These are phyloP conservation scores for Linurgus olivaceus DNA, from an alignment of 2,797 vertebrate genomes.

Conservation along the genomic window DNA sequence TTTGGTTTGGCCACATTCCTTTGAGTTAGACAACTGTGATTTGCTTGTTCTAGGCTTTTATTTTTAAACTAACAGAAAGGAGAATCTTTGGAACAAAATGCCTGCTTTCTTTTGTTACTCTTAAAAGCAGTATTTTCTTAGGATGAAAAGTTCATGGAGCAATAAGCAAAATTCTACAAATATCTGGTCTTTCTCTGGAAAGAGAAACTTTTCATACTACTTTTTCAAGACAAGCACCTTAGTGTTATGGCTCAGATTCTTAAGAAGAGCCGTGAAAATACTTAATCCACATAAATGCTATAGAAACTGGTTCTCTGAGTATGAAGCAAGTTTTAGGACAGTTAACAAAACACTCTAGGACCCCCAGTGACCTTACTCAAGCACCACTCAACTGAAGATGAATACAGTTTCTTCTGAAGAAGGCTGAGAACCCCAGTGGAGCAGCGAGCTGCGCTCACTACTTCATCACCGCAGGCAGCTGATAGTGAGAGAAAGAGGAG, in stretches of 20 bases:
- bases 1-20: constrained; percentile 65
- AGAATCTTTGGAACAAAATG: constrained; percentile 10
- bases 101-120: neutral
- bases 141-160: neutral
- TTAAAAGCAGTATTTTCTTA: neutral
- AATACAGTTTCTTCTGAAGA: neutral
- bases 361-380: neutral
- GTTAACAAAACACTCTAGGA: neutral
- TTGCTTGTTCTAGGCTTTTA: constrained; percentile 50
- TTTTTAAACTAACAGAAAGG: constrained; percentile 50
- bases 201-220: neutral
- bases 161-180: neutral
- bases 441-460: neutral
- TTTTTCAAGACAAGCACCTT: neutral
- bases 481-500: neutral
- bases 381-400: neutral
- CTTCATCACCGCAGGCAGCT: neutral
- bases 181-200: neutral
- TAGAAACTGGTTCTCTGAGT: neutral
- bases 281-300: neutral
- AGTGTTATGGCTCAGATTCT: neutral
- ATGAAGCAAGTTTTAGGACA: neutral
- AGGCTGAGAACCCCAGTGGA: neutral
- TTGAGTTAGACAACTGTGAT: constrained; percentile 53
- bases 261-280: neutral